Conservation (phyloP, 1,140 invertebrate species). For the Papilio helenus region DNA sequence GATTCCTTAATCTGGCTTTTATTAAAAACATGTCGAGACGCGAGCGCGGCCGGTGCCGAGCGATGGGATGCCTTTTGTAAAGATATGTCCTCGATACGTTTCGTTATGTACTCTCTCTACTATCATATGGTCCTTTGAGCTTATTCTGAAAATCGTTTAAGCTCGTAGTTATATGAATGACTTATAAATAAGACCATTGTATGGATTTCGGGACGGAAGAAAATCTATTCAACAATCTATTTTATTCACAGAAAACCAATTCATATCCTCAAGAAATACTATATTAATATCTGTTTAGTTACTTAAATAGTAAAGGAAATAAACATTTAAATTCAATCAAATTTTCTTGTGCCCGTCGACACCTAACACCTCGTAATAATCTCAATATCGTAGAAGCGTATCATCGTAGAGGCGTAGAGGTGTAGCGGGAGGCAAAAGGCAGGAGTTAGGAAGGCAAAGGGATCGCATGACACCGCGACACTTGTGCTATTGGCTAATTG, state of each 20-base stretch:
- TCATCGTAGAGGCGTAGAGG: neutral
- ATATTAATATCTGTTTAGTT: neutral
- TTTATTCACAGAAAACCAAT: neutral
- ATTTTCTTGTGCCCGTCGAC: neutral
- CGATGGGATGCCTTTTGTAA: neutral
- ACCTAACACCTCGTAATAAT: neutral
- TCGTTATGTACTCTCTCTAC: neutral
- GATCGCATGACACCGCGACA: constrained; percentile 55
- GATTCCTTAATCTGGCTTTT: constrained; percentile 75
- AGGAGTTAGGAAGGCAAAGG: constrained; percentile 22
- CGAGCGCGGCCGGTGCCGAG: constrained; percentile 30
- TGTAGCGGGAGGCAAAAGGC: neutral
- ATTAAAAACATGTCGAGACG: constrained; percentile 76
- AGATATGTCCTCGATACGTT: constrained; percentile 3
- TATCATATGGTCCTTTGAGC: neutral
- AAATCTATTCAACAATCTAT: neutral
- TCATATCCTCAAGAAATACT: neutral
- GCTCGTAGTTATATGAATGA: neutral
- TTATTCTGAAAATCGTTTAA: neutral
- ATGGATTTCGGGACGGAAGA: neutral
- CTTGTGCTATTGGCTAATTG: constrained; percentile 63
- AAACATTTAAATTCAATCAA: neutral
- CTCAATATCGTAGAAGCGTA: neutral
- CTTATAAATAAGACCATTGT: neutral
- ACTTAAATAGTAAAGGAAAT: neutral